These are phyloP conservation scores for Zoanthus sansibaricus DNA, from an alignment of 92 coral and sea anemone species.

Conservation along the genomic window DNA sequence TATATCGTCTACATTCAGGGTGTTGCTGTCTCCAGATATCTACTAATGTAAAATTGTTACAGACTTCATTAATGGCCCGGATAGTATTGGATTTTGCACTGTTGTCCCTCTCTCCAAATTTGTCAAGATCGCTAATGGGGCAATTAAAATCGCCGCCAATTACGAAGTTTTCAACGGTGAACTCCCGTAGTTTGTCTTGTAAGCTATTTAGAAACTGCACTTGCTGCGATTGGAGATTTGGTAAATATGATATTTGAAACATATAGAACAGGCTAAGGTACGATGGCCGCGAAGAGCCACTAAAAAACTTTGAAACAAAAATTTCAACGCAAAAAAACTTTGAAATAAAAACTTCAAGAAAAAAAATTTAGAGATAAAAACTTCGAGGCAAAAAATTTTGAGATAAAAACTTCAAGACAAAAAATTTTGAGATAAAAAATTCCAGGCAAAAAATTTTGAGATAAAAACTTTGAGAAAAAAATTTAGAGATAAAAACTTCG, in stretches of 20 bases:
- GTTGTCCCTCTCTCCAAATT: slow-evolving; percentile 47
- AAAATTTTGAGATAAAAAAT: too few species aligned
- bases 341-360: too few species aligned
- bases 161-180: slow-evolving; percentile 27
- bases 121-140: slow-evolving; percentile 44
- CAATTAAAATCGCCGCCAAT: slow-evolving; percentile 52
- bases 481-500: background rate
- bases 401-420: too few species aligned
- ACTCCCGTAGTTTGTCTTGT: slow-evolving; percentile 24
- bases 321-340: too few species aligned
- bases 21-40: slow-evolving; percentile 58
- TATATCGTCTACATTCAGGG: background rate
- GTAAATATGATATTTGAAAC: too few species aligned
- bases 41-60: slow-evolving; percentile 13
- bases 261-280: too few species aligned
- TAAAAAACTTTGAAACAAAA: too few species aligned
- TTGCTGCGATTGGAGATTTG: slow-evolving; percentile 31
- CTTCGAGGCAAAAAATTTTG: too few species aligned
- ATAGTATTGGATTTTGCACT: background rate
- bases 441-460: background rate
- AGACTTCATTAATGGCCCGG: slow-evolving; percentile 8
- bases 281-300: too few species aligned
- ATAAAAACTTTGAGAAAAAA: too few species aligned
- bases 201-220: background rate
- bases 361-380: too few species aligned